Conservation (phyloP, 1,140 invertebrate species). For the Delia radicum region DNA sequence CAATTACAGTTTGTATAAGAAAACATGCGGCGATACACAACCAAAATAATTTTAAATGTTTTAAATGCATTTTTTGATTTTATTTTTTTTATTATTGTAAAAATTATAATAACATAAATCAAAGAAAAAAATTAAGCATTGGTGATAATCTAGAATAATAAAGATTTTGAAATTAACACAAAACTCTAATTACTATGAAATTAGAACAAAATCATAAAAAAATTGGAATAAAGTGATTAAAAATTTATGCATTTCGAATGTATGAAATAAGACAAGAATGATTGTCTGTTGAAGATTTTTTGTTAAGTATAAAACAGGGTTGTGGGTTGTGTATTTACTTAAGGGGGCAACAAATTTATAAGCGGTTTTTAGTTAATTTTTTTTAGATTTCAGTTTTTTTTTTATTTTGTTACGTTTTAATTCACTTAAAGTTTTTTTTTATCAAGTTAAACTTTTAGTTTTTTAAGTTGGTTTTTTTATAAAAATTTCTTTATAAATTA, state of each 20-base stretch:
- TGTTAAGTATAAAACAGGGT: background rate
- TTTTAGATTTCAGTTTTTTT: too few relatives aligned
- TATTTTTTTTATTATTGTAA: background rate
- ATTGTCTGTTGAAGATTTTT: background rate
- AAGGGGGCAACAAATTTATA: too few relatives aligned
- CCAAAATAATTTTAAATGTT: slow-evolving; percentile 18
- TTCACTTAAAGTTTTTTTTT: too few relatives aligned
- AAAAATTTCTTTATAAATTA: too few relatives aligned
- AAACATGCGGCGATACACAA: slow-evolving; percentile 6
- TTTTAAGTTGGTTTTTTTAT: too few relatives aligned
- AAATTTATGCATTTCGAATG: too few relatives aligned
- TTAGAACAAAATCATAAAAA: background rate
- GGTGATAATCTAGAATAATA: background rate
- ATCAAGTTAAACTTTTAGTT: too few relatives aligned
- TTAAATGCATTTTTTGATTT: background rate
- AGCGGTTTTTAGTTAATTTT: too few relatives aligned
- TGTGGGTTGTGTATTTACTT: too few relatives aligned
- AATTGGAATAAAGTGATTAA: too few relatives aligned
- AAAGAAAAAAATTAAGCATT: background rate
- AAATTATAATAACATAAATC: background rate
- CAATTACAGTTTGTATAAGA: background rate
- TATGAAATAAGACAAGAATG: background rate
- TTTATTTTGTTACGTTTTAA: too few relatives aligned
- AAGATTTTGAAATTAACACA: background rate
- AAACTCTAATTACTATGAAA: background rate